Base-by-base conservation (phyloP, 1,140 invertebrate genomes). In the Tetramorium alpestre region DNA sequence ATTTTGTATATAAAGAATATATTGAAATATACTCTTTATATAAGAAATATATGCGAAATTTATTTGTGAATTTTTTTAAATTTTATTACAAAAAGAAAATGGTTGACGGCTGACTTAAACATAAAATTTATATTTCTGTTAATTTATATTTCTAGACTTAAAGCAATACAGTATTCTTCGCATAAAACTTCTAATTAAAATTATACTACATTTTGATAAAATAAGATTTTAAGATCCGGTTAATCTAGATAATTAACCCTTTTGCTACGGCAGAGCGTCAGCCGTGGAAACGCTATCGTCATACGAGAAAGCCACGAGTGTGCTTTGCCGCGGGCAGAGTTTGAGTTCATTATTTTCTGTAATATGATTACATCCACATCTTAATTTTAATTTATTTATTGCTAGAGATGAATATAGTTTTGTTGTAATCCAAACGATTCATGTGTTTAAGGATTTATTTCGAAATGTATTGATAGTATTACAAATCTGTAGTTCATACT, bases 141-240 rank as follows among this genome's bases (percentile, higher is more conserved):
- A 72, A 82, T 87, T 82, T 76, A 76, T 76, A 76, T 82, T 44
- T 70, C 49, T 88, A 90, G 81, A 85, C 33, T 65, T 87, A 90
- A 78, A 90, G 80, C 86, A 88, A 90, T 86, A 90, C 86, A 90
- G 88, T 90, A 90, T 90, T 90, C 82, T 49, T 90, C 64, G 13
- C 76, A 13, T 47, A 49, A 22, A 56, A 6, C 58, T 85, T 85
- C 49, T 87, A 11, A 62, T 64, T 85, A 65, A 44, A 77, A 13
- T 89, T 82, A 82, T 64, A 77, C n/a, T 28, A 77, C 13, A 47
- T 77, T 64, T 76, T 49, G 58, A 64, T 70, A 82, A 73, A 88
- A 76, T 58, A 73, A 86, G 72, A 80, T 89, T 69, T 82, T 76
- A 60, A 90, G 11, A 78, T 5, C 47, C 76, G 82, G 76, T 88